Percentiles rank a stretch among this genome's conserved stretches.
phyloP scores from a whole-genome alignment of 2,797 vertebrate species.

The Lacerta viridis region DNA sequence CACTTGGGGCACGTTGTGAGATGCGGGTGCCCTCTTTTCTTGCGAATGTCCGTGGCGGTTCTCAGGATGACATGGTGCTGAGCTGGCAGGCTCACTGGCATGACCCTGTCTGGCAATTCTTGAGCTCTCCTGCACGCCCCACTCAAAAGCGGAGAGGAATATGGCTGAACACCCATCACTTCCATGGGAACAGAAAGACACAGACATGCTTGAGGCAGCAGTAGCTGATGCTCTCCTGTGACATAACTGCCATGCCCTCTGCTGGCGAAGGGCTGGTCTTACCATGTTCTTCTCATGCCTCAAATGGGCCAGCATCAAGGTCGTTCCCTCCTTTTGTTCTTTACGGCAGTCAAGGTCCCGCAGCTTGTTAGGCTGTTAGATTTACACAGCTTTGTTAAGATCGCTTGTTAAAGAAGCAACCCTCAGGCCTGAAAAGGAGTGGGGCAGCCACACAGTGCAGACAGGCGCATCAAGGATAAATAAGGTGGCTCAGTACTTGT shows the following conservation, averaged over 20 bases:
- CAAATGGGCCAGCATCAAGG: background rate
- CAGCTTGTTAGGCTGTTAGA: background rate
- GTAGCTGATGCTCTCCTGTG: background rate
- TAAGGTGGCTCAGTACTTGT: background rate
- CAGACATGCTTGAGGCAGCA: background rate
- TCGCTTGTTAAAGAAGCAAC: background rate
- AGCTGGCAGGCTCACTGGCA: background rate
- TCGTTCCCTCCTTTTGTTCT: too few relatives aligned
- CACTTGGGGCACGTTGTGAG: background rate
- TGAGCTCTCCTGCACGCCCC: background rate
- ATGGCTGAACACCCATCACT: background rate
- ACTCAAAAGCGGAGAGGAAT: background rate
- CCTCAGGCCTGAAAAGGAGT: background rate
- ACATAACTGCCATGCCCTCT: background rate
- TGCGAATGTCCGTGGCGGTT: background rate
- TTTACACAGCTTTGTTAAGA: constrained; percentile 2
- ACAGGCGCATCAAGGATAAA: background rate
- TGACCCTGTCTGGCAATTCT: background rate
- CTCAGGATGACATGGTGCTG: background rate
- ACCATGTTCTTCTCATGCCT: background rate
- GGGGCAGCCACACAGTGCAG: background rate
- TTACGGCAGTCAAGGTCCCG: background rate
- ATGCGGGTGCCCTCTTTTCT: background rate
- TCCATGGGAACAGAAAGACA: background rate
- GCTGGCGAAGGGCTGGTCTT: background rate